Evolutionary conservation across 2,888 invertebrate species (phyloP).

Genomic region (Punctoribates punctum): DNA sequence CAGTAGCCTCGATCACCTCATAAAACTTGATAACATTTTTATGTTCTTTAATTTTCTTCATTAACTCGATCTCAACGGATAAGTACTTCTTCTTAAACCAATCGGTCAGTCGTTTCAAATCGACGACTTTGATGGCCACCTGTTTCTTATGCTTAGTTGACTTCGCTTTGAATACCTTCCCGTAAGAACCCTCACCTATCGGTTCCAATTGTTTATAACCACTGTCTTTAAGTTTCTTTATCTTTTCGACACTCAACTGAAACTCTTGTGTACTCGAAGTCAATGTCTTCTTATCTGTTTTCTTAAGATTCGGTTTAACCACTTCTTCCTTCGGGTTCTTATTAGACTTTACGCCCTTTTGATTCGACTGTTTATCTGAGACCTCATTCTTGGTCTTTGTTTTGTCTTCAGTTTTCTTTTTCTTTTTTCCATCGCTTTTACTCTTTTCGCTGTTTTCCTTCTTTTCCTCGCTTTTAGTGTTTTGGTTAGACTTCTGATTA

Average conservation of each 20-base stretch:
- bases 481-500: neutral
- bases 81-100: neutral
- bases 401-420: neutral
- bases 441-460: neutral
- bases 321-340: no score
- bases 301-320: neutral
- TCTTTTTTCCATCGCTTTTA: neutral
- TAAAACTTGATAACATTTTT: slow-evolving; percentile 6
- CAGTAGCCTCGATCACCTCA: neutral
- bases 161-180: slow-evolving; percentile 7
- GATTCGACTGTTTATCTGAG: neutral
- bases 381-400: neutral
- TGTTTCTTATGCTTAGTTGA: neutral
- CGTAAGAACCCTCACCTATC: slow-evolving; percentile 16
- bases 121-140: slow-evolving; percentile 17
- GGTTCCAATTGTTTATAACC: neutral
- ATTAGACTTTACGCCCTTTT: neutral
- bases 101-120: neutral
- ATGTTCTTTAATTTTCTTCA: neutral
- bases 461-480: neutral
- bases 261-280: neutral
- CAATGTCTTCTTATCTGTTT: neutral
- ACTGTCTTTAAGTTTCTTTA: neutral
- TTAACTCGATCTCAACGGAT: slow-evolving; percentile 4
- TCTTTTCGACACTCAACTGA: neutral